Percentiles rank a stretch among this genome's conserved stretches.
phyloP scores from a whole-genome alignment of 2,113 vertebrate species.

The Tapirus terrestris region DNA sequence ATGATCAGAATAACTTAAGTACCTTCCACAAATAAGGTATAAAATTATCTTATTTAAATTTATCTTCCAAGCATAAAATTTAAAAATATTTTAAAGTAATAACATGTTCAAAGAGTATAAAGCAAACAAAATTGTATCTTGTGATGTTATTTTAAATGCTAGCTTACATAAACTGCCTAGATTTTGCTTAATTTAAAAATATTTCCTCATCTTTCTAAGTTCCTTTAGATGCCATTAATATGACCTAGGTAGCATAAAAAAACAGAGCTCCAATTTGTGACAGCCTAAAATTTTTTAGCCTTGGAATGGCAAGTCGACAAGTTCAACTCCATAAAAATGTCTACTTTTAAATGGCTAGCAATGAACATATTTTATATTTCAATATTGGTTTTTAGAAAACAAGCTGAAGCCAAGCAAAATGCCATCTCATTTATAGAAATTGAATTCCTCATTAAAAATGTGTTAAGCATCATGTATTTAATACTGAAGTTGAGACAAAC shows the following conservation, averaged over 20 bases:
- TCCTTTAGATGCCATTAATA: neutral
- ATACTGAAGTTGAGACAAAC: neutral
- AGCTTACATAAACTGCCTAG: neutral
- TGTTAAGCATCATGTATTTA: neutral
- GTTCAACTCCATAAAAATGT: neutral
- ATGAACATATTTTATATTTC: neutral
- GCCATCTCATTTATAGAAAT: neutral
- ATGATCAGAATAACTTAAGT: neutral
- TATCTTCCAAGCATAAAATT: neutral
- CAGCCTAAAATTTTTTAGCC: neutral
- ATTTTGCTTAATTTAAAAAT: constrained; percentile 27
- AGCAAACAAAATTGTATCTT: neutral
- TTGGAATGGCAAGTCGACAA: neutral
- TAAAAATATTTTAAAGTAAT: constrained; percentile 3
- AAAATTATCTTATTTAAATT: neutral
- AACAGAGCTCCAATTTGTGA: neutral
- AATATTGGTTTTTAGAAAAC: neutral
- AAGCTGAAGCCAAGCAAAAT: neutral
- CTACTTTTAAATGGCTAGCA: constrained; percentile 12
- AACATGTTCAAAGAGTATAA: neutral
- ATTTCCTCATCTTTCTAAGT: neutral
- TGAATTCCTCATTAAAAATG: neutral
- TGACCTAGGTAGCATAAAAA: neutral
- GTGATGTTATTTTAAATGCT: neutral
- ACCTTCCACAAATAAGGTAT: neutral